A percentile compares a stretch with the other conserved stretches of the same genome.
Evolutionary conservation across 2,888 invertebrate species (phyloP).

Genomic region (Cerastis rubricosa): DNA sequence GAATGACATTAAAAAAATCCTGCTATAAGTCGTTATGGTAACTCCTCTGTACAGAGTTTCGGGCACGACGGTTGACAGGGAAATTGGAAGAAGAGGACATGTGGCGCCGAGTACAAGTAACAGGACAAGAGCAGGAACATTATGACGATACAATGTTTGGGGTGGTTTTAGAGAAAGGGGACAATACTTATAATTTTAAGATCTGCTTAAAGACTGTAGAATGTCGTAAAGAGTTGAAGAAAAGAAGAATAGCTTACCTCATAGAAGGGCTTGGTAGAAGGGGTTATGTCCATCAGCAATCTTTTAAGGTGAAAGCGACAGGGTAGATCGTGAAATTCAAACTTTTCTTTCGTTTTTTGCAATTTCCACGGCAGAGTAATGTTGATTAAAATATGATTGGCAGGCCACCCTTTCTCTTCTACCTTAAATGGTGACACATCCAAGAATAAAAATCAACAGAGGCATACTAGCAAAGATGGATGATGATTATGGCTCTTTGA

Average conservation of each 20-base stretch:
- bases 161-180: neutral
- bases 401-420: too few species aligned
- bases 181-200: neutral
- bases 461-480: neutral
- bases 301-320: neutral
- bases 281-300: neutral
- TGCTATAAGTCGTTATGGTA: too few species aligned
- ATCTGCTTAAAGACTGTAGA: neutral
- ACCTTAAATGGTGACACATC: neutral
- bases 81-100: neutral
- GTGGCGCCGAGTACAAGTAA: neutral
- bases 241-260: neutral
- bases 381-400: too few species aligned
- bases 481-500: neutral
- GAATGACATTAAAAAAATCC: too few species aligned
- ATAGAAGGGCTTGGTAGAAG: neutral
- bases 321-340: too few species aligned
- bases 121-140: neutral
- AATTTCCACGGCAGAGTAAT: too few species aligned
- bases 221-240: neutral
- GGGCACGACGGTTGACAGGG: neutral
- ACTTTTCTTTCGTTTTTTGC: too few species aligned
- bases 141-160: neutral
- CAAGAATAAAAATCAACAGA: neutral
- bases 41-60: neutral